Evolutionary conservation across 2,797 vertebrate species (phyloP).

Genomic region (Xiphophorus birchmanni): DNA sequence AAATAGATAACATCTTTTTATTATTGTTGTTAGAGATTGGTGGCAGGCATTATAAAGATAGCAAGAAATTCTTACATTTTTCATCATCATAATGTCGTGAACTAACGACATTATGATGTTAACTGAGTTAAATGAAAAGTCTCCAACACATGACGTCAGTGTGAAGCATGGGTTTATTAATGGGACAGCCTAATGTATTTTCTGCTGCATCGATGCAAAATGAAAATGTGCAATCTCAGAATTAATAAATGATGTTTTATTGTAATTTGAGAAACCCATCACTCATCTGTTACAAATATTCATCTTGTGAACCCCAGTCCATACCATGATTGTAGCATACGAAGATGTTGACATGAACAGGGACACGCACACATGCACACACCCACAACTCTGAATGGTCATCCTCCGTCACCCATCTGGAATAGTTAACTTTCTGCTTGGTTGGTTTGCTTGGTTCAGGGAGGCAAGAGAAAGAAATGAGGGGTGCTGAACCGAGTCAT

Average conservation of each 20-base stretch:
- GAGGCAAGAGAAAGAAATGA: conserved; percentile 51
- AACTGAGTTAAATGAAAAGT: neutral
- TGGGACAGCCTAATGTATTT: neutral
- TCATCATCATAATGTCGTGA: neutral
- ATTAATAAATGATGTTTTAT: conserved; percentile 8
- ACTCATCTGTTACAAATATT: conserved; percentile 10
- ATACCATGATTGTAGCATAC: conserved; percentile 16
- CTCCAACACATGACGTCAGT: neutral
- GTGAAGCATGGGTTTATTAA: neutral
- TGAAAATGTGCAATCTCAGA: conserved; percentile 24
- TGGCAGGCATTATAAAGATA: too few relatives aligned
- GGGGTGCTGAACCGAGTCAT: conserved; percentile 48
- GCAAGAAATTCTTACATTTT: neutral
- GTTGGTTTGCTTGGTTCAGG: conserved; percentile 51
- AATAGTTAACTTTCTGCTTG: conserved; percentile 68
- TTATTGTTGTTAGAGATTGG: neutral
- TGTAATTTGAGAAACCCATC: conserved; percentile 23
- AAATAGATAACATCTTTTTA: neutral
- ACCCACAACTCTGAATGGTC: conserved; percentile 28
- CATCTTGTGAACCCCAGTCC: conserved; percentile 16
- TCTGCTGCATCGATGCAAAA: conserved; percentile 13
- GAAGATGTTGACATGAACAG: conserved; percentile 19
- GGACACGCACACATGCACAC: conserved; percentile 8
- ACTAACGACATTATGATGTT: neutral
- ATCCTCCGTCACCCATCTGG: conserved; percentile 54